Base-by-base conservation (phyloP, 2,113 vertebrate genomes). In the Coreoperca whiteheadi region DNA sequence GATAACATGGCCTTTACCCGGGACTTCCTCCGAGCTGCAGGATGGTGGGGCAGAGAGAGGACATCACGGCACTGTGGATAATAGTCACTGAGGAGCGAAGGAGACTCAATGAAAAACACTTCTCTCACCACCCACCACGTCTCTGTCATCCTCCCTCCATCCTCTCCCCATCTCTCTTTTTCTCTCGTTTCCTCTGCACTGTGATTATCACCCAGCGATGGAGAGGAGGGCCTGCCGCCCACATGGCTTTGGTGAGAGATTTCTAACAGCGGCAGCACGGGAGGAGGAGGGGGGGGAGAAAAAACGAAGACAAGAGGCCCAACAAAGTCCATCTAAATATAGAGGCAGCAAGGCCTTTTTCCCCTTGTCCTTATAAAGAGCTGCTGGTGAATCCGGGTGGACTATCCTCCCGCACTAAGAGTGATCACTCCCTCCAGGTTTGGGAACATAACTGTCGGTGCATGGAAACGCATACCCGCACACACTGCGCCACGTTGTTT, bases 291-390 rank as follows among this genome's bases (percentile, higher is more conserved):
- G 34, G 54, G 51, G 77, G 30, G 34, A 69, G 63, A 68, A 57
- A 85, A n/a, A 82, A 82, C 32, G 70, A 86, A 93, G 88, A 94
- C 86, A 94, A 91, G 92, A 91, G 87, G 91, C 87, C 90, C 88
- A 93, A 93, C 94, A 95, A 95, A 94, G 92, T 87, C 82, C 37
- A 87, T 94, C 95, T 95, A 95, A 92, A 96, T 95, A 94, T 96
- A 96, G 95, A 90, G 82, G 50, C 82, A 91, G 74, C 75, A 43
- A 53, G 74, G 79, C 87, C 87, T 93, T 93, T 92, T 92, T 85
- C 79, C 86, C 79, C 86, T 84, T 94, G 84, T 93, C 95, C 95
- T 94, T 96, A 96, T 96, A 95, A 95, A 95, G 95, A 90, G 93
- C 91, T 94, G 91, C 88, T 92, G 91, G 89, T 92, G 93, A 85